A percentile compares a stretch with the other conserved stretches of the same genome.
phyloP scores from a whole-genome alignment of 2,113 vertebrate species.

The Ammodytes marinus region DNA sequence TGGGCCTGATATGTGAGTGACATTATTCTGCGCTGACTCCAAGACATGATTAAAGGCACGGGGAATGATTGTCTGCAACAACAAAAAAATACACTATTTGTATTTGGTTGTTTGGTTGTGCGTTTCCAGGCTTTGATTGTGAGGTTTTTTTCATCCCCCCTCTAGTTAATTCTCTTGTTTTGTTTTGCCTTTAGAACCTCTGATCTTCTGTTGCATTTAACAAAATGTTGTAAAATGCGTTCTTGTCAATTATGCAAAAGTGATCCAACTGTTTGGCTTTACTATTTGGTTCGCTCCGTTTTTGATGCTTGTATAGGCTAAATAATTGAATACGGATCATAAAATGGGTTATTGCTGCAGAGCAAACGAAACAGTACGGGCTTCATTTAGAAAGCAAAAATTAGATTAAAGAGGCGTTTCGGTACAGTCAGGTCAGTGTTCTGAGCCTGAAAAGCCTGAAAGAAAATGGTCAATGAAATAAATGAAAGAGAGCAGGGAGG shows the following conservation, averaged over 20 bases:
- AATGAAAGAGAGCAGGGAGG: conserved; percentile 34
- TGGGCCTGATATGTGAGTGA: conserved; percentile 30
- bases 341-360: conserved; percentile 5
- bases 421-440: background rate
- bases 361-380: background rate
- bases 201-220: conserved; percentile 5
- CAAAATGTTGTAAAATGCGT: background rate
- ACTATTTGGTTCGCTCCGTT: background rate
- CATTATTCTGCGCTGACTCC: conserved; percentile 46
- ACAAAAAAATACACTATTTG: conserved; percentile 23
- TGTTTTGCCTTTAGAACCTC: conserved; percentile 9
- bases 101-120: background rate
- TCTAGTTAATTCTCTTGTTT: background rate
- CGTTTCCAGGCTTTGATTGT: conserved; percentile 21
- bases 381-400: conserved; percentile 13
- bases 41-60: conserved; percentile 35
- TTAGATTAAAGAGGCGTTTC: background rate
- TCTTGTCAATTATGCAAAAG: conserved; percentile 1
- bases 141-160: background rate
- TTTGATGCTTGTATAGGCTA: background rate
- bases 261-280: background rate
- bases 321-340: conserved; percentile 25
- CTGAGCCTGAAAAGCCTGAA: conserved; percentile 25
- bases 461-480: conserved; percentile 27
- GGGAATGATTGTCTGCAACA: conserved; percentile 17